Conservation (phyloP, 1,140 invertebrate species). For the Tenebrio molitor region DNA sequence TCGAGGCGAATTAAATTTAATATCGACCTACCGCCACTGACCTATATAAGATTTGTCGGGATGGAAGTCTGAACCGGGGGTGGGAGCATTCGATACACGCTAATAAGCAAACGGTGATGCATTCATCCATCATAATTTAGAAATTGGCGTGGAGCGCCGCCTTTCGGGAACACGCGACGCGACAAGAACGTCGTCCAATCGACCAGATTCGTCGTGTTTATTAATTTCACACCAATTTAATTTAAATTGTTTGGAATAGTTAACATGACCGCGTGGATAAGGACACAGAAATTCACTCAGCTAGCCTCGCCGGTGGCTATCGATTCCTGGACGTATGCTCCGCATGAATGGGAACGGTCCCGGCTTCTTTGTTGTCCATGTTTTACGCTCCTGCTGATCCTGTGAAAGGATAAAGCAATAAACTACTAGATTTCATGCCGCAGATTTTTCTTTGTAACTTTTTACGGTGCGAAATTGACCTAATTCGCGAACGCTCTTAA, state of each 20-base stretch:
- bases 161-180: slow-evolving; percentile 50
- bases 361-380: slow-evolving; percentile 28
- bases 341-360: slow-evolving; percentile 34
- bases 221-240: slow-evolving; percentile 18
- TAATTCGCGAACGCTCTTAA: background rate
- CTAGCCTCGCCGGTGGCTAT: slow-evolving; percentile 29
- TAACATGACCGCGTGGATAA: slow-evolving; percentile 33
- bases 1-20: slow-evolving; percentile 20
- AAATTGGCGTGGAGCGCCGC: slow-evolving; percentile 48
- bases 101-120: slow-evolving; percentile 53
- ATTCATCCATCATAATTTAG: slow-evolving; percentile 57
- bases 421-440: slow-evolving; percentile 35
- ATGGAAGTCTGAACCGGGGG: slow-evolving; percentile 5
- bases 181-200: slow-evolving; percentile 51
- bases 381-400: slow-evolving; percentile 39
- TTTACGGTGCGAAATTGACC: slow-evolving; percentile 9
- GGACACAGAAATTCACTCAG: slow-evolving; percentile 38
- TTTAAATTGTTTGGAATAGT: slow-evolving; percentile 1
- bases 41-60: slow-evolving; percentile 32
- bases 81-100: slow-evolving; percentile 35
- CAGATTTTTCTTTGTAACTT: slow-evolving; percentile 40
- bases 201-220: slow-evolving; percentile 43
- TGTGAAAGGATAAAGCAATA: slow-evolving; percentile 38
- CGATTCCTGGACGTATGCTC: slow-evolving; percentile 28
- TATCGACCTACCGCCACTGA: slow-evolving; percentile 17